phyloP scores from a whole-genome alignment of 1,140 invertebrate genomes.

The Drosophila paulistorum region DNA sequence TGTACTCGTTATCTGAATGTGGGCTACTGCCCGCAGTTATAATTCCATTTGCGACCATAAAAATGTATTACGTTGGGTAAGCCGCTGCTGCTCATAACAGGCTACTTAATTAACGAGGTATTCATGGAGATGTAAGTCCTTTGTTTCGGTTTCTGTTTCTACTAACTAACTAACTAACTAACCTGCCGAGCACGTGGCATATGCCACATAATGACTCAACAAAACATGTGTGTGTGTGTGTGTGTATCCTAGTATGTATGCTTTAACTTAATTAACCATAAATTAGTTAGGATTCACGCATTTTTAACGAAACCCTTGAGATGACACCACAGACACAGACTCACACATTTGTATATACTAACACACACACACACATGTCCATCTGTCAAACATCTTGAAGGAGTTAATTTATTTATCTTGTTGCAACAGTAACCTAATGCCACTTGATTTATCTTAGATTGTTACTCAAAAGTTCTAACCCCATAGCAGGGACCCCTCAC shows the following conservation, averaged over 20 bases:
- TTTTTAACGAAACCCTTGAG: slow-evolving; percentile 66
- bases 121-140: slow-evolving; percentile 35
- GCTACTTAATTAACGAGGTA: slow-evolving; percentile 62
- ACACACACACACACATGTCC: slow-evolving; percentile 27
- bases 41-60: slow-evolving; percentile 68
- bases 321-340: slow-evolving; percentile 25
- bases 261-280: slow-evolving; percentile 67
- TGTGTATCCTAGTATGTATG: slow-evolving; percentile 6
- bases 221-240: neutral
- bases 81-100: slow-evolving; percentile 61
- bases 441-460: slow-evolving; percentile 52
- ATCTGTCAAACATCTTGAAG: slow-evolving; percentile 54
- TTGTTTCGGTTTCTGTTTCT: slow-evolving; percentile 46
- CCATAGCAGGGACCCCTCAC: neutral
- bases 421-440: slow-evolving; percentile 32
- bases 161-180: slow-evolving; percentile 6
- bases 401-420: slow-evolving; percentile 63
- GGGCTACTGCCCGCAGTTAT: slow-evolving; percentile 50
- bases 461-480: slow-evolving; percentile 44
- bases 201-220: slow-evolving; percentile 27
- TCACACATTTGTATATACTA: neutral
- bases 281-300: slow-evolving; percentile 60
- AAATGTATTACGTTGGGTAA: slow-evolving; percentile 66
- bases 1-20: slow-evolving; percentile 11
- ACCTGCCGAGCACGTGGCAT: slow-evolving; percentile 43